These are phyloP conservation scores for Caenorhabditis remanei DNA, from an alignment of 1,140 invertebrate genomes.

Conservation along the genomic window DNA sequence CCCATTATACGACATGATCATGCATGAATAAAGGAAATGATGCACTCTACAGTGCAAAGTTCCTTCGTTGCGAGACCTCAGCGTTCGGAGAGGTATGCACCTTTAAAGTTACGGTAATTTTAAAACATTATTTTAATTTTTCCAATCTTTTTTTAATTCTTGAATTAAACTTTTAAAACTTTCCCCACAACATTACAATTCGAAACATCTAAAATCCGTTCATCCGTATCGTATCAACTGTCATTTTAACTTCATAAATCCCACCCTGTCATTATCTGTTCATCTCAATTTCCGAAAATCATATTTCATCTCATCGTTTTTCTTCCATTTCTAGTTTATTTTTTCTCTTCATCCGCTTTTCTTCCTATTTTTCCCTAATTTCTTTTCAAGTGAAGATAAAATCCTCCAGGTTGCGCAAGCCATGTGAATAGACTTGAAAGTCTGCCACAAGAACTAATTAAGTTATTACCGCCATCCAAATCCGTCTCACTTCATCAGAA, in stretches of 20 bases:
- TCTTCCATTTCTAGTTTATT: neutral
- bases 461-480: slow-evolving; percentile 40
- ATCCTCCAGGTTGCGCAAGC: slow-evolving; percentile 10
- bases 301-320: neutral
- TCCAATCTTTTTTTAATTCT: neutral
- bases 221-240: neutral
- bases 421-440: neutral
- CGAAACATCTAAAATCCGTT: neutral
- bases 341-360: neutral
- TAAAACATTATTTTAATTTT: no score
- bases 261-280: neutral
- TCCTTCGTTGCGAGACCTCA: no score
- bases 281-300: neutral
- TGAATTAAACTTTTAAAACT: neutral
- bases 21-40: no score
- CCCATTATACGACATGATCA: no score
- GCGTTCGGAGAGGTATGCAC: no score
- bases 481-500: slow-evolving; percentile 46
- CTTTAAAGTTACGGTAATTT: no score
- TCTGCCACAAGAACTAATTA: slow-evolving; percentile 37
- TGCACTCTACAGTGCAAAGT: no score
- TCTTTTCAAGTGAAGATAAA: neutral
- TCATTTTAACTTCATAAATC: neutral
- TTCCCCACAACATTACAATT: neutral
- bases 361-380: neutral